phyloP scores from a whole-genome alignment of 2,113 vertebrate species.

The Physeter macrocephalus region DNA sequence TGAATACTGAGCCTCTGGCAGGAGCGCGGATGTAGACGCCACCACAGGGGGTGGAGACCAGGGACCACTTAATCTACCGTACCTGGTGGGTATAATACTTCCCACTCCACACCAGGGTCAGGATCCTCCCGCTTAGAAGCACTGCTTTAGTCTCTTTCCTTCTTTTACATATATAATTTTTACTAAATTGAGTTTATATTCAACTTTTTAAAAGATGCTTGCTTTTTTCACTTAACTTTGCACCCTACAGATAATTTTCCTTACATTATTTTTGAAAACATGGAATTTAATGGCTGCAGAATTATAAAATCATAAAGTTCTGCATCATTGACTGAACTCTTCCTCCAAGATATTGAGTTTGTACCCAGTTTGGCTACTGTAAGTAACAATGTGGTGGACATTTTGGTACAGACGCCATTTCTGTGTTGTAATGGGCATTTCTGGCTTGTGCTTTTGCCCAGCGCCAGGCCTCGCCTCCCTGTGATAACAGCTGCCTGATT shows the following conservation, averaged over 20 bases:
- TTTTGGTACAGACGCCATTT: neutral
- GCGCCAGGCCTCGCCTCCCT: neutral
- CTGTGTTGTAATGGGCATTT: neutral
- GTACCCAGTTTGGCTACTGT: neutral
- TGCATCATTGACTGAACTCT: neutral
- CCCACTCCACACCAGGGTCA: neutral
- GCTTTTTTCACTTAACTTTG: neutral
- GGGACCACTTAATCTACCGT: no score
- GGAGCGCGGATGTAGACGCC: no score
- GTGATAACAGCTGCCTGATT: neutral
- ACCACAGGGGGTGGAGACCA: accelerated
- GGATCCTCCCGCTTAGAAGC: neutral
- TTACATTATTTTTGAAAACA: neutral
- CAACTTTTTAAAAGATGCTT: neutral
- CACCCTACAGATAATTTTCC: neutral
- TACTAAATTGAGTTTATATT: neutral
- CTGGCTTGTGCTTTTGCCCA: neutral
- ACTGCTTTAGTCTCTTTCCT: neutral
- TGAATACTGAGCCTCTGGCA: neutral
- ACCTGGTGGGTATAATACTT: neutral
- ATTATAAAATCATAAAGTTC: neutral
- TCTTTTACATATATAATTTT: neutral
- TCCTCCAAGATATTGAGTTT: neutral
- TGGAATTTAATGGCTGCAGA: neutral
- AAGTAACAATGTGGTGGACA: neutral